A percentile compares a stretch with the other conserved stretches of the same genome.
These are phyloP conservation scores for Odobenus rosmarus DNA, from an alignment of 2,113 vertebrate species.

Conservation along the genomic window DNA sequence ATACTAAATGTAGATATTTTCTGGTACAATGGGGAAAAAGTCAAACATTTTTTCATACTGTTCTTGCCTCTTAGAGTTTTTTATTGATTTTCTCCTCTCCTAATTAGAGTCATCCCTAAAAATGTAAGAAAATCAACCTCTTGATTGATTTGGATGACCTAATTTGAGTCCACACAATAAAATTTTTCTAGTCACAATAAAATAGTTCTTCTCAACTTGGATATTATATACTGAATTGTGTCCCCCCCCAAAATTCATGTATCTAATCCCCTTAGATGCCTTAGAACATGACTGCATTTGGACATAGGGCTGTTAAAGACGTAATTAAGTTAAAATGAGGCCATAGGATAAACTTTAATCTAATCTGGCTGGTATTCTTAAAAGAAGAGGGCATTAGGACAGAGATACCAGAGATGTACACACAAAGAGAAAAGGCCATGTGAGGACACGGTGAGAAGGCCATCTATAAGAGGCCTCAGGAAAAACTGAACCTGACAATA, in stretches of 20 bases:
- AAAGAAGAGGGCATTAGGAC: not conserved
- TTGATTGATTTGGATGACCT: not conserved
- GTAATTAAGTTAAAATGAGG: not conserved
- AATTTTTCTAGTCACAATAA: not conserved
- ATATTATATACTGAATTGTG: not conserved
- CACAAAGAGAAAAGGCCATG: not conserved
- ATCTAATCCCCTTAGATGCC: not conserved
- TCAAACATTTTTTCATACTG: not conserved
- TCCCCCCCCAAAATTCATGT: not conserved
- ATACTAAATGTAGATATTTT: not conserved
- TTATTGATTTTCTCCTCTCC: not conserved
- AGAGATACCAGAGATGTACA: not conserved
- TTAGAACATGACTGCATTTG: not conserved
- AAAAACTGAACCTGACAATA: not conserved
- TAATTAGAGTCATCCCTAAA: slow-evolving; percentile 17
- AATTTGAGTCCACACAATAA: not conserved
- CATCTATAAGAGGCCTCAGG: not conserved
- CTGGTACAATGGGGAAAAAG: not conserved
- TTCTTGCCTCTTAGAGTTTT: not conserved
- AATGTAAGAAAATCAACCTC: slow-evolving; percentile 20
- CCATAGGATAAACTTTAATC: not conserved
- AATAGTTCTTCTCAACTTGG: not conserved
- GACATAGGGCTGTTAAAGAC: not conserved
- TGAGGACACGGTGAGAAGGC: not conserved
- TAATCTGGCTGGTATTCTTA: not conserved